A percentile compares a stretch with the other conserved stretches of the same genome.
Conservation (phyloP, 2,888 invertebrate species). For the Thelaira solivaga region DNA sequence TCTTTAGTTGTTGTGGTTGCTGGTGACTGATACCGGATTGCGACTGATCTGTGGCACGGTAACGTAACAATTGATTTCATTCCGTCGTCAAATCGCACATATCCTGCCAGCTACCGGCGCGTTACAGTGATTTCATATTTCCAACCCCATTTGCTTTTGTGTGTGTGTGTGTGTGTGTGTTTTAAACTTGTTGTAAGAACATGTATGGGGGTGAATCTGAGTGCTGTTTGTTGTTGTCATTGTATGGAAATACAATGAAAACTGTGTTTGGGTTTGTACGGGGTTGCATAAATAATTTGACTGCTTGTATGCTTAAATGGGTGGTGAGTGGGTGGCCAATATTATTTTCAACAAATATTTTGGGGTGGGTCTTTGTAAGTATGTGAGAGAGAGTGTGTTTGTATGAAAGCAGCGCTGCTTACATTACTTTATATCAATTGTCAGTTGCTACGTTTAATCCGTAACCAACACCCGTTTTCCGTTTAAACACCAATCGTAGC, state of each 20-base stretch:
- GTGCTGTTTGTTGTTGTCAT: conserved; percentile 22
- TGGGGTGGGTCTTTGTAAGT: conserved; percentile 53
- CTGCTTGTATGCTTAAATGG: conserved; percentile 49
- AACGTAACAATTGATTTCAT: conserved; percentile 77
- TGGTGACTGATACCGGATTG: conserved; percentile 73
- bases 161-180: conserved; percentile 4
- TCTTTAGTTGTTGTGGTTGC: conserved; percentile 53
- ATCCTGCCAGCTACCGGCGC: conserved; percentile 73
- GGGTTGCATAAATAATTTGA: conserved; percentile 41
- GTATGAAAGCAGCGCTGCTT: conserved; percentile 60
- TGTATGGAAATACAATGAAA: conserved; percentile 1
- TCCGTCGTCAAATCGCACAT: conserved; percentile 76
- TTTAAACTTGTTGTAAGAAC: conserved; percentile 27
- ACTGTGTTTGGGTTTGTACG: not conserved
- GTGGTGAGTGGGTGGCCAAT: conserved; percentile 56
- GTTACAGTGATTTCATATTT: conserved; percentile 61
- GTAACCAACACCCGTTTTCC: conserved; percentile 73
- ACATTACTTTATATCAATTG: conserved; percentile 62
- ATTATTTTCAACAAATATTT: conserved; percentile 3
- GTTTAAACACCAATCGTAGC: conserved; percentile 74
- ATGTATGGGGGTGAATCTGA: conserved; percentile 65
- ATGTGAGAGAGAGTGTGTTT: not conserved
- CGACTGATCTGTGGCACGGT: conserved; percentile 77
- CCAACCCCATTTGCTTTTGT: conserved; percentile 51
- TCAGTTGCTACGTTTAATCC: conserved; percentile 71